Evolutionary conservation across 2,888 invertebrate genomes (phyloP), one percentile per base, ranked within the genome.

Genomic region (Volucella bombylans): DNA sequence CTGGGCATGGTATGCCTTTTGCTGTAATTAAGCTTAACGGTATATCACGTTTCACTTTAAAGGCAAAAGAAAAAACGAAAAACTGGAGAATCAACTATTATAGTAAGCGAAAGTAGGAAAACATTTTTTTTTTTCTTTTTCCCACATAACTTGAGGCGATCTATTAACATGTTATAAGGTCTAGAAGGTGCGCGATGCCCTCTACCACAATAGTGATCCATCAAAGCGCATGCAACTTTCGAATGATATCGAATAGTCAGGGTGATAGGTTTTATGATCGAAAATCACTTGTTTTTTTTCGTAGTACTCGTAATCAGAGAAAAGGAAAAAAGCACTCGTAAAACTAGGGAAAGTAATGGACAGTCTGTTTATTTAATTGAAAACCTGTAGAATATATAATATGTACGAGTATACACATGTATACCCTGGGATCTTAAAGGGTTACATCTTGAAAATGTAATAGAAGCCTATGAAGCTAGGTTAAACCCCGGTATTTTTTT

Each of bases 41-140:
- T 31, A 31, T 31, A 31, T 31, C n/a, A 41, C 1, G 1, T 59
- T 41, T 41, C 9, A 31, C 2, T 31, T 31, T 10, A 14, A 12
- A 15, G 9, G 10, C 31, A 38, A 55, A 23, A 59, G 41, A 39
- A 43, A 41, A 23, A 11, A 59, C 4, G 6, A 18, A 57, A 57
- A 57, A 39, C 14, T 39, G 8, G 39, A 57, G 39, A 57, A 14
- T 39, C 57, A 57, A 41, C 43, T n/a, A n/a, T n/a, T n/a, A n/a
- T 59, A 15, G 15, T 9, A 15, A 59, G 59, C 41, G 59, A 59
- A 59, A 59, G 59, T 59, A 15, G 59, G 18, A 59, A 59, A 41
- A 43, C 18, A 10, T 57, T 0, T 23, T 3, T 23, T 23, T 23
- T 31, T 6, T 31, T 31, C 6, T 31, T 23, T 23, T 23, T 39